These are phyloP conservation scores for Bactericera cockerelli DNA, from an alignment of 1,140 invertebrate species.

Conservation along the genomic window DNA sequence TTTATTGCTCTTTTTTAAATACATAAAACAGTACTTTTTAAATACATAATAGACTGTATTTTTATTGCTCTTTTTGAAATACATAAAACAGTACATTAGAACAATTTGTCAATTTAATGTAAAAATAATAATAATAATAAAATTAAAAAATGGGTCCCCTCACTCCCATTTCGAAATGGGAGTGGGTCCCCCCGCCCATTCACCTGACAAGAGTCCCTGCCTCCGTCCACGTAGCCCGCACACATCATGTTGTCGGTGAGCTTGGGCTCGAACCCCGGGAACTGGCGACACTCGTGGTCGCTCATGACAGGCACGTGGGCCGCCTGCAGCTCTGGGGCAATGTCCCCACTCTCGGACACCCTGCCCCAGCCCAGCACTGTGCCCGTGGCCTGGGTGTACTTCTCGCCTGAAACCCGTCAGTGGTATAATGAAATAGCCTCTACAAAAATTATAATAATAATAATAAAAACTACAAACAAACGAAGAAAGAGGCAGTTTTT, in stretches of 20 bases:
- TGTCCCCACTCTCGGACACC: constrained; percentile 29
- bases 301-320: constrained; percentile 32
- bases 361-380: constrained; percentile 48
- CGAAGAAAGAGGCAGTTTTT: too few relatives aligned
- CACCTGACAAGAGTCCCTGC: constrained; percentile 33
- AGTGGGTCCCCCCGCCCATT: too few relatives aligned
- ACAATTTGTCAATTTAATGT: too few relatives aligned
- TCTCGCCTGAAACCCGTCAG: constrained; percentile 20
- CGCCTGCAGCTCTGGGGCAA: constrained; percentile 36
- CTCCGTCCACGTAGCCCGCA: constrained; percentile 29
- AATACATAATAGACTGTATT: too few relatives aligned
- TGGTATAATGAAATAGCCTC: constrained; percentile 14
- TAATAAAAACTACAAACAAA: too few relatives aligned
- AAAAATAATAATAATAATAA: too few relatives aligned
- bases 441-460: constrained; percentile 16
- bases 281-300: constrained; percentile 28
- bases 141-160: too few relatives aligned
- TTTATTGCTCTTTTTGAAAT: too few relatives aligned
- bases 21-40: too few relatives aligned
- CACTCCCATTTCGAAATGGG: too few relatives aligned
- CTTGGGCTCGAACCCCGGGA: constrained; percentile 34
- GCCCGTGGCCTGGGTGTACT: constrained; percentile 32
- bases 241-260: constrained; percentile 39
- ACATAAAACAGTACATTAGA: too few relatives aligned
- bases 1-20: too few relatives aligned